A percentile compares a stretch with the other conserved stretches of the same genome.
Conservation (phyloP, 1,140 invertebrate genomes). For the Anastrepha ludens region DNA sequence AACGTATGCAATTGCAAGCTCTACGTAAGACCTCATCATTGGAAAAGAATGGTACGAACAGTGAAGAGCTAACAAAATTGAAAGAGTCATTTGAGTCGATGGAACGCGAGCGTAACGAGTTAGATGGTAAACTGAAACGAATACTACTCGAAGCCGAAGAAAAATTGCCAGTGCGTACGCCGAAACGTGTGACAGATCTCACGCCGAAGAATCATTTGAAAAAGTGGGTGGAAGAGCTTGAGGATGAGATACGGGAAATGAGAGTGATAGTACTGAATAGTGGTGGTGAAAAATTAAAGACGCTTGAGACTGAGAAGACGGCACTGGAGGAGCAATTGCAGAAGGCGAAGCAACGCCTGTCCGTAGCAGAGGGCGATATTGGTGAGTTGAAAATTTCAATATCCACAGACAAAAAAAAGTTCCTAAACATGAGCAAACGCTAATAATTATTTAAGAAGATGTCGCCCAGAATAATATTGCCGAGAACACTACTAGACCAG, state of each 20-base stretch:
- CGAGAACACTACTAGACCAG: too few species aligned
- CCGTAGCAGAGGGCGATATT: constrained; percentile 66
- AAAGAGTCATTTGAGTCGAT: constrained; percentile 64
- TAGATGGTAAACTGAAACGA: constrained; percentile 65
- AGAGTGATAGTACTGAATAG: constrained; percentile 65
- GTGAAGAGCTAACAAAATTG: constrained; percentile 62
- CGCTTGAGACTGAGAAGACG: constrained; percentile 65
- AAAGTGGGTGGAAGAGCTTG: constrained; percentile 73
- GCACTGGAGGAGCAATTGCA: constrained; percentile 66
- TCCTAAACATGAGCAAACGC: too few species aligned
- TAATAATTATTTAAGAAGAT: too few species aligned
- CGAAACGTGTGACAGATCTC: constrained; percentile 69
- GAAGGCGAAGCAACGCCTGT: constrained; percentile 66
- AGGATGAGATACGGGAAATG: constrained; percentile 71
- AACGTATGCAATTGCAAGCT: constrained; percentile 76
- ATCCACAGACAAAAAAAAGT: too few species aligned
- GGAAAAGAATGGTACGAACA: constrained; percentile 62
- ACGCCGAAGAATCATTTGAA: constrained; percentile 72
- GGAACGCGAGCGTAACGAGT: constrained; percentile 66
- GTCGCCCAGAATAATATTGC: too few species aligned
- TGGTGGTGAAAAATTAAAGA: constrained; percentile 63
- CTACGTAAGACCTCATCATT: constrained; percentile 60
- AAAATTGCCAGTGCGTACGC: constrained; percentile 65
- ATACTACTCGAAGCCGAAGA: constrained; percentile 66
- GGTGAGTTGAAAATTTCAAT: constrained; percentile 51